Evolutionary conservation across 2,888 invertebrate species (phyloP).

Genomic region (Campopleginae sp.): DNA sequence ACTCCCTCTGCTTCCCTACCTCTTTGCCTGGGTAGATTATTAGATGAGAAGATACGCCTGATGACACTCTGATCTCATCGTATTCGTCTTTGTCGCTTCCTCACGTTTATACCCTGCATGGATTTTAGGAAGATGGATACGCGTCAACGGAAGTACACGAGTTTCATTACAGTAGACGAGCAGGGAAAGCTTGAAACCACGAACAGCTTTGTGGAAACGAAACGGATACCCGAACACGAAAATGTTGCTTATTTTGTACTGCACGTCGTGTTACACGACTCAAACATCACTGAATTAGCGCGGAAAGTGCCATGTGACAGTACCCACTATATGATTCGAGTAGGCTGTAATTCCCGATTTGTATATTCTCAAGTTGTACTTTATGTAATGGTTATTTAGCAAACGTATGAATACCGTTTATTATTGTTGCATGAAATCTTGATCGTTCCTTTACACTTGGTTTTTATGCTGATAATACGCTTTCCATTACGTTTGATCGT

Average conservation of each 20-base stretch:
- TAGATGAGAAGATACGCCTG: slow-evolving; percentile 50
- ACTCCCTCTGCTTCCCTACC: slow-evolving; percentile 11
- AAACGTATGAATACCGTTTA: too few relatives aligned
- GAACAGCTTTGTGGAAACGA: slow-evolving; percentile 28
- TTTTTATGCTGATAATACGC: too few relatives aligned
- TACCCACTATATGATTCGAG: neutral
- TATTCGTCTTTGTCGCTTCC: slow-evolving; percentile 26
- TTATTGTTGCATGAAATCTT: too few relatives aligned
- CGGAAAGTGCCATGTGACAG: neutral
- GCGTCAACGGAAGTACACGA: slow-evolving; percentile 33
- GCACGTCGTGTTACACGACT: neutral
- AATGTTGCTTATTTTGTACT: neutral
- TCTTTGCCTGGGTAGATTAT: slow-evolving; percentile 37
- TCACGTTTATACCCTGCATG: slow-evolving; percentile 18
- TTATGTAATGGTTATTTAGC: neutral
- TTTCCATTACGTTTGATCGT: too few relatives aligned
- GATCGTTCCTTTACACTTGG: too few relatives aligned
- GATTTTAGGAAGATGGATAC: slow-evolving; percentile 28
- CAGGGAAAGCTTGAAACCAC: neutral
- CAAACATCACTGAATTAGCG: slow-evolving; percentile 5
- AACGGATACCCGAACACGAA: slow-evolving; percentile 35
- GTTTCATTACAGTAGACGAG: slow-evolving; percentile 11
- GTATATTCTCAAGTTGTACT: neutral
- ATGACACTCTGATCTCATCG: slow-evolving; percentile 49
- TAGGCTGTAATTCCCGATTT: neutral